Conservation (phyloP, 2,797 vertebrate species). For the Myripristis murdjan region DNA sequence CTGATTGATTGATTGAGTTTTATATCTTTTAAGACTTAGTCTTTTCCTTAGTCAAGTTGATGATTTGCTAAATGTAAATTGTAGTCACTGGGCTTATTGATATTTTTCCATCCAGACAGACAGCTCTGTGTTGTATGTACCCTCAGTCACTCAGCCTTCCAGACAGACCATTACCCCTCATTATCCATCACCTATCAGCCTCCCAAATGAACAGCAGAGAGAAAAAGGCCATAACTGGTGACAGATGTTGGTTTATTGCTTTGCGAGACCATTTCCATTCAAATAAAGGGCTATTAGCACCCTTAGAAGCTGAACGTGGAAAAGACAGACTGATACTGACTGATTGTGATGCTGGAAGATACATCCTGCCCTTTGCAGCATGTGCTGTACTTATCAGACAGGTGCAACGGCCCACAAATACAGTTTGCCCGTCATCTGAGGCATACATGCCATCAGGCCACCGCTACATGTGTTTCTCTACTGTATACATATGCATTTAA, state of each 20-base stretch:
- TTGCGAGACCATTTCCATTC: too few species aligned
- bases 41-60: background rate
- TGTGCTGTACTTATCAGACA: too few species aligned
- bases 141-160: constrained; percentile 38
- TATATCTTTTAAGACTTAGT: background rate
- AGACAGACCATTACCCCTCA: constrained; percentile 57
- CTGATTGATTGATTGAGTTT: background rate
- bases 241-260: constrained; percentile 11
- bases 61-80: background rate
- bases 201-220: constrained; percentile 47
- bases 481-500: too few species aligned
- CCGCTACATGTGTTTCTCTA: too few species aligned
- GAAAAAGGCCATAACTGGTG: constrained; percentile 28
- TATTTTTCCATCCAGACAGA: constrained; percentile 10
- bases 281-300: constrained; percentile 45
- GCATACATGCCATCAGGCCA: too few species aligned
- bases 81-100: background rate
- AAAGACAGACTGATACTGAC: too few species aligned
- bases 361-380: too few species aligned
- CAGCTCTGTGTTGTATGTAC: too few species aligned
- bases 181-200: constrained; percentile 56
- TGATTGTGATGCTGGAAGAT: too few species aligned
- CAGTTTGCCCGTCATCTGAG: too few species aligned
- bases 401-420: too few species aligned
- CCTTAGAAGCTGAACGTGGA: constrained; percentile 50